Base-by-base conservation (phyloP, 2,113 vertebrate genomes). In the Burhinus oedicnemus region DNA sequence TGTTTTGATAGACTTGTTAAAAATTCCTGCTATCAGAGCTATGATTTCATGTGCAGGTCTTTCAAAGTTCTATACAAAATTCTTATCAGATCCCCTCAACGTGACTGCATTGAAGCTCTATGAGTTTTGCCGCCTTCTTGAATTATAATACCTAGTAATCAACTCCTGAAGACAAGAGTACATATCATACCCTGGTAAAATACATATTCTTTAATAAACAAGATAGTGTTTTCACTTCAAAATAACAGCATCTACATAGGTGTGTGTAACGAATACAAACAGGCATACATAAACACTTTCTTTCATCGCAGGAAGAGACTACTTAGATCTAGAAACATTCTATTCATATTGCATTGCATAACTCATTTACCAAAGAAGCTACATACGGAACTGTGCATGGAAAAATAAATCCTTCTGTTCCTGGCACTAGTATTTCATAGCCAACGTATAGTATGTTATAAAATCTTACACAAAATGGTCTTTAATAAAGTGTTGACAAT, bases 401-500 rank as follows among this genome's bases (percentile, higher is more conserved):
- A 75, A 78, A 68, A 85, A 20, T 64, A 89, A 84, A 91, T 36
- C 17, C 36, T 57, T 71, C 55, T 68, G 36, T 82, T 87, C 54
- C 81, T 76, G 62, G 66, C 44, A 89, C 52, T n/a, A 68, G 15
- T 55, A 69, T 91, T 91, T 87, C 64, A 49, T 58, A 70, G 3
- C 8, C 25, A 44, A 49, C 60, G n/a, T 55, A 80, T 19, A 89
- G 90, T 54, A 70, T 36, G 19, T 51, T 87, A 77, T 61, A 93
- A 90, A 80, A 74, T 45, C 51, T 55, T 77, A 87, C 12, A 70
- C 15, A 80, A 90, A 89, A 70, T 47, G 26, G 29, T 80, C 29
- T 86, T 83, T 81, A 90, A 83, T 51, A 83, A 93, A 62, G 51
- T 40, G 61, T 92, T 95, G 78, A 93, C 30, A 87, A 80, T 77